Evolutionary conservation across 23 tunicate species (phyloP).

Genomic region (Corella eumyota): DNA sequence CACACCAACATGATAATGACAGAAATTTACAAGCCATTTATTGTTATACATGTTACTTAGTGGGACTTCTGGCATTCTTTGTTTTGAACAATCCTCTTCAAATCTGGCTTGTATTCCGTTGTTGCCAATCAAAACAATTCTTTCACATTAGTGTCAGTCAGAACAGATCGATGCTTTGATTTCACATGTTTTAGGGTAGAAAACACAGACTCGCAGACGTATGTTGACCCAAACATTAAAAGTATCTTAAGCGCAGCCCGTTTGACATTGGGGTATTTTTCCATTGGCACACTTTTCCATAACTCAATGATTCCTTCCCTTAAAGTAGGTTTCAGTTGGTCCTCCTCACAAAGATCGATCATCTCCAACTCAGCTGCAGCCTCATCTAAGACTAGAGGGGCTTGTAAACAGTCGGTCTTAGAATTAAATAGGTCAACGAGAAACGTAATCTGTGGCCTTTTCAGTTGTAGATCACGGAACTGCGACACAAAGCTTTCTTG

Average conservation of each 20-base stretch:
- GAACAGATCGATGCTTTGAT: conserved; percentile 45
- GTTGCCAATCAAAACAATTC: conserved; percentile 34
- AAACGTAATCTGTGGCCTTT: conserved; percentile 8
- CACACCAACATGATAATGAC: background rate
- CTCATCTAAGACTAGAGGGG: conserved; percentile 1
- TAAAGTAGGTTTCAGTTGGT: conserved; percentile 9
- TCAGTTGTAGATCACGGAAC: conserved; percentile 14
- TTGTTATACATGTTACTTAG: conserved; percentile 18
- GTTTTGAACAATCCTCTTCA: conserved; percentile 46
- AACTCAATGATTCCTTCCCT: background rate
- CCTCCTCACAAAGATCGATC: conserved; percentile 6
- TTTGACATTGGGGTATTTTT: conserved; percentile 5
- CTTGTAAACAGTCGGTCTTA: conserved; percentile 9
- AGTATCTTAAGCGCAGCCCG: conserved; percentile 6
- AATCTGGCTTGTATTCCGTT: conserved; percentile 50
- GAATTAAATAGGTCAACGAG: conserved; percentile 2
- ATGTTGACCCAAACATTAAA: background rate
- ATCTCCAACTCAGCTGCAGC: conserved; percentile 8
- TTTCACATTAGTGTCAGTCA: conserved; percentile 35
- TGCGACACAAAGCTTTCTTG: conserved; percentile 1
- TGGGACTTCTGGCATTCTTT: conserved; percentile 41
- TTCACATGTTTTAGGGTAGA: too few species aligned
- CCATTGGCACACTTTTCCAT: conserved; percentile 7
- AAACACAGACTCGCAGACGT: conserved; percentile 7
- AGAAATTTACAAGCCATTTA: conserved; percentile 27